Conservation (phyloP, 53 echinoderm and acorn worm species). For the Temnopleurus reevesii region DNA sequence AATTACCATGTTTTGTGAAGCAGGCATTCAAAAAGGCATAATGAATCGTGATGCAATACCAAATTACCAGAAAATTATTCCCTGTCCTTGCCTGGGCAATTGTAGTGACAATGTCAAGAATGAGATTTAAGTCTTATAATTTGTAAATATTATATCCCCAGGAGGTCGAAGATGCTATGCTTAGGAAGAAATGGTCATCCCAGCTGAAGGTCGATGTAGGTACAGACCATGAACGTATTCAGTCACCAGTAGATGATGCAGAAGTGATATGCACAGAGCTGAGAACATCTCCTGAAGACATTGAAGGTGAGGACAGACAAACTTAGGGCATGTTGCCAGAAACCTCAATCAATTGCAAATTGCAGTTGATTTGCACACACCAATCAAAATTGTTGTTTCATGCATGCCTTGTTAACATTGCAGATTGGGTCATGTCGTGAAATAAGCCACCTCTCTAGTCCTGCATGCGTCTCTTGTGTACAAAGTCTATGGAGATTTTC, state of each 20-base stretch:
- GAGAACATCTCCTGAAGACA: conserved; percentile 3
- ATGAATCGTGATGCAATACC: too few species aligned
- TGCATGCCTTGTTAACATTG: background rate
- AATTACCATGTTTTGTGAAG: too few species aligned
- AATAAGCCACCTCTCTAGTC: too few species aligned
- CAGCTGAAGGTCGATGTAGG: background rate
- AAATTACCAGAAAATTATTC: too few species aligned
- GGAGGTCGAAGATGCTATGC: conserved; percentile 21
- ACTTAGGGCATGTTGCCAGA: background rate
- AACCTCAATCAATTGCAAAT: background rate
- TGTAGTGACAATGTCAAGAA: too few species aligned
- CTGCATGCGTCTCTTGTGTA: too few species aligned
- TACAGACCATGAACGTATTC: background rate
- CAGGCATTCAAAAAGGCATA: too few species aligned
- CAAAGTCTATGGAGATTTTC: too few species aligned
- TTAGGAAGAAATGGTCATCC: conserved; percentile 20
- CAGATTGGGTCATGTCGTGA: too few species aligned
- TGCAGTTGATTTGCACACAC: too few species aligned
- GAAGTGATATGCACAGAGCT: conserved; percentile 14
- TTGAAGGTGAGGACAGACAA: background rate
- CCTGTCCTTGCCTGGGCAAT: too few species aligned
- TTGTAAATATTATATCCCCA: background rate
- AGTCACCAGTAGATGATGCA: conserved; percentile 23
- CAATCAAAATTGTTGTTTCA: too few species aligned
- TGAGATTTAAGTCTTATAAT: background rate